A percentile compares a stretch with the other conserved stretches of the same genome.
Evolutionary conservation across 2,797 vertebrate species (phyloP).

Genomic region (Microctenopoma steveboyesi): DNA sequence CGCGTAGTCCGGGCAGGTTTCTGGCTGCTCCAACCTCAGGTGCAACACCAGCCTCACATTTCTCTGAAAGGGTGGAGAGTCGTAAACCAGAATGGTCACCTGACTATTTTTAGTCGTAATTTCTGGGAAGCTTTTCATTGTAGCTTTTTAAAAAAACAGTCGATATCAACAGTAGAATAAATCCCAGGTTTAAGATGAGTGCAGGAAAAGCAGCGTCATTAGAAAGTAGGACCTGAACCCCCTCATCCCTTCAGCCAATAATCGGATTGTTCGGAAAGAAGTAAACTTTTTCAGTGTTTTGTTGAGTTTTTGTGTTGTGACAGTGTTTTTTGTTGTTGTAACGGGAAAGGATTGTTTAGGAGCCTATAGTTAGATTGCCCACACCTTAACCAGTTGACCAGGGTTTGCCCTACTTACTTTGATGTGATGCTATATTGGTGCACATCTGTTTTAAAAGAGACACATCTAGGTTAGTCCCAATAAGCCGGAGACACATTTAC

Average conservation of each 20-base stretch:
- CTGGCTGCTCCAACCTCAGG: slow-evolving; percentile 23
- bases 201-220: neutral
- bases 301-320: slow-evolving; percentile 1
- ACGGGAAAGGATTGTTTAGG: slow-evolving; percentile 30
- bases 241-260: neutral
- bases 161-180: neutral
- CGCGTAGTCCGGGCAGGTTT: slow-evolving; percentile 2
- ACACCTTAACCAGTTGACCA: slow-evolving; percentile 20
- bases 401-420: slow-evolving; percentile 29
- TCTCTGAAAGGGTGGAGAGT: neutral
- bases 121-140: slow-evolving; percentile 4
- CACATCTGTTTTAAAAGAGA: slow-evolving; percentile 43
- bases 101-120: slow-evolving; percentile 24
- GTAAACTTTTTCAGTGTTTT: neutral
- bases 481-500: slow-evolving; percentile 28
- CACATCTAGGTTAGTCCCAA: slow-evolving; percentile 28
- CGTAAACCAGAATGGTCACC: slow-evolving; percentile 3
- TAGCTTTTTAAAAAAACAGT: slow-evolving; percentile 1
- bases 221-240: neutral
- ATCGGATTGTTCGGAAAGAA: neutral
- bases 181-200: neutral
- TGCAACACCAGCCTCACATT: slow-evolving; percentile 34
- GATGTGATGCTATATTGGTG: slow-evolving; percentile 45
- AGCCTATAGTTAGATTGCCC: slow-evolving; percentile 24
- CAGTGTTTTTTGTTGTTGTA: slow-evolving; percentile 22